Evolutionary conservation across 2,797 vertebrate genomes (phyloP).

Genomic region (Bradypus variegatus): DNA sequence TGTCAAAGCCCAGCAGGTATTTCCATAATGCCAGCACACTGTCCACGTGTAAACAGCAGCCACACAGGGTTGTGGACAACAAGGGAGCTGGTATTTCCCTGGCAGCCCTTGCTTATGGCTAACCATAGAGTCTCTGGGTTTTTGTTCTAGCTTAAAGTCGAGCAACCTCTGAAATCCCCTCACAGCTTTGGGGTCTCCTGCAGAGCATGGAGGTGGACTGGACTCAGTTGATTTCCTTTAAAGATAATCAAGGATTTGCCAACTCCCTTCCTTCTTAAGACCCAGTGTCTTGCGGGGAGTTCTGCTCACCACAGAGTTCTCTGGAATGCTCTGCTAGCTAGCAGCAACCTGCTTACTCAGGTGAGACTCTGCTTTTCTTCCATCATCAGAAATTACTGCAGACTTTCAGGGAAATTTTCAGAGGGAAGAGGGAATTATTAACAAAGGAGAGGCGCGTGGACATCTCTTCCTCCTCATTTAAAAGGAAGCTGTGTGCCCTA

Average conservation of each 20-base stretch:
- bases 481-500: slow-evolving; percentile 33
- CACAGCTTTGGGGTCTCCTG: background rate
- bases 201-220: background rate
- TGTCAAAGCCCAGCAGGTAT: background rate
- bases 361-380: slow-evolving; percentile 23
- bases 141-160: background rate
- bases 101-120: background rate
- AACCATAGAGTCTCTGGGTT: background rate
- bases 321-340: background rate
- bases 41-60: background rate
- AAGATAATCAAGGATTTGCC: background rate
- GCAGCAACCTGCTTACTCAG: slow-evolving; percentile 36
- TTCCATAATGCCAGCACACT: background rate
- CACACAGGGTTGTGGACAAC: fast-evolving
- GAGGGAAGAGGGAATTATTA: slow-evolving; percentile 38
- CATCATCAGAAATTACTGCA: slow-evolving; percentile 41
- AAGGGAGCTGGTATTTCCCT: background rate
- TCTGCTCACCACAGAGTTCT: background rate
- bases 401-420: slow-evolving; percentile 45
- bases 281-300: background rate
- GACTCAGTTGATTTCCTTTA: background rate
- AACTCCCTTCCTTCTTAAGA: background rate
- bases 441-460: slow-evolving; percentile 14
- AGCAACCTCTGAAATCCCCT: background rate
- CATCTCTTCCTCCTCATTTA: slow-evolving; percentile 33